Percentiles rank a stretch among this genome's conserved stretches.
Conservation (phyloP, 2,888 invertebrate genomes). For the Mactromeris polynyma region DNA sequence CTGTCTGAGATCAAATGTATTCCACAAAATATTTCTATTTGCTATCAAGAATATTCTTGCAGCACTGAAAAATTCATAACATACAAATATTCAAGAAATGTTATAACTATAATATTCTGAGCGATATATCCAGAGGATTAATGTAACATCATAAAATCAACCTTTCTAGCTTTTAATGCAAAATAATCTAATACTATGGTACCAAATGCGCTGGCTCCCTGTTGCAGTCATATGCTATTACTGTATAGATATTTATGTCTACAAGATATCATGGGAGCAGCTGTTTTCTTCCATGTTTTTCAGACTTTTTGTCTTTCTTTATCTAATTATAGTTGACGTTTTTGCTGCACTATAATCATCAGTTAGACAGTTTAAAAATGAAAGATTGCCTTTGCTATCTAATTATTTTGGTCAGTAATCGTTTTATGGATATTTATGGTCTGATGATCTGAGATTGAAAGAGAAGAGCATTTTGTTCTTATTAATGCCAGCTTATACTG, state of each 20-base stretch:
- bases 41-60: too few relatives aligned
- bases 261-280: background rate
- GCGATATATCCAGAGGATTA: background rate
- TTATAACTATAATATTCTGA: too few relatives aligned
- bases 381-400: background rate
- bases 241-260: background rate
- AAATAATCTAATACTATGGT: background rate
- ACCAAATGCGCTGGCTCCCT: background rate
- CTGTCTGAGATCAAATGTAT: too few relatives aligned
- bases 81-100: too few relatives aligned
- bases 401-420: constrained; percentile 20
- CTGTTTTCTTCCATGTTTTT: background rate
- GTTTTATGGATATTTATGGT: constrained; percentile 16
- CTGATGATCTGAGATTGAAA: background rate
- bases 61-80: too few relatives aligned
- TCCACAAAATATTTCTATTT: too few relatives aligned
- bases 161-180: background rate
- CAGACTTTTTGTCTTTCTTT: background rate
- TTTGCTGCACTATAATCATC: background rate
- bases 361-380: background rate
- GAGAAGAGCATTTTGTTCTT: background rate
- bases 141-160: background rate
- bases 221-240: background rate
- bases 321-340: background rate
- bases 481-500: background rate